A percentile compares a stretch with the other conserved stretches of the same genome.
Conservation (phyloP, 2,888 invertebrate species). For the Tyria jacobaeae region DNA sequence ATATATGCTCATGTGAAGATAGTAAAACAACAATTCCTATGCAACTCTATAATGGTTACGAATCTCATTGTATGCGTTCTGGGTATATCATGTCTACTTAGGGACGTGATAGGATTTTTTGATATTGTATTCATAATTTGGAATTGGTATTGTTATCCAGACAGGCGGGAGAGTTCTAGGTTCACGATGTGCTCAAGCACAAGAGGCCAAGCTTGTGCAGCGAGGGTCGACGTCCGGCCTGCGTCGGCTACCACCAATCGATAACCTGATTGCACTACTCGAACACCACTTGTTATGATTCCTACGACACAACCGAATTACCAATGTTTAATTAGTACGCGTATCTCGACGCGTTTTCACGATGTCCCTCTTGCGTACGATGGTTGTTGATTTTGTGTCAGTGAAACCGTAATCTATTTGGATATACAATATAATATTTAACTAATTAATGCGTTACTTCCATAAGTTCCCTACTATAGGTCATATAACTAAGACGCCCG, state of each 20-base stretch:
- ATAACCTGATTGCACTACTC: conserved; percentile 80
- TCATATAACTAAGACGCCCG: not conserved
- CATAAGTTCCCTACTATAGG: not conserved
- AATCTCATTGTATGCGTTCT: not conserved
- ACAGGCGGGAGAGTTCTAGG: conserved; percentile 45
- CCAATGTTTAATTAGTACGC: conserved; percentile 51
- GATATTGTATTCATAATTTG: conserved; percentile 15
- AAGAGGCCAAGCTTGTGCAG: conserved; percentile 48
- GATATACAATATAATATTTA: not conserved
- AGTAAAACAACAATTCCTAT: not conserved
- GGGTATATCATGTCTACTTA: not conserved
- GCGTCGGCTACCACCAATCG: conserved; percentile 74
- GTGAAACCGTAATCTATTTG: conserved; percentile 22
- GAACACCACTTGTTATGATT: conserved; percentile 70
- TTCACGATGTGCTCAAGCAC: conserved; percentile 49
- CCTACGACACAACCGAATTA: conserved; percentile 59
- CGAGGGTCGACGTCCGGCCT: conserved; percentile 77
- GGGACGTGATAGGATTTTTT: not conserved
- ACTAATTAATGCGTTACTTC: not conserved
- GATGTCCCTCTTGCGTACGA: conserved; percentile 33
- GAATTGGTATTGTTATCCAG: conserved; percentile 33
- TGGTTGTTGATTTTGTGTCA: conserved; percentile 39
- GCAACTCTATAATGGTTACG: not conserved
- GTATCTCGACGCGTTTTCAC: conserved; percentile 43
- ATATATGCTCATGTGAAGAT: not conserved